Percentiles rank a stretch among this genome's conserved stretches.
These are phyloP conservation scores for Hirtodrosophila cameraria DNA, from an alignment of 2,888 invertebrate species.

Conservation along the genomic window DNA sequence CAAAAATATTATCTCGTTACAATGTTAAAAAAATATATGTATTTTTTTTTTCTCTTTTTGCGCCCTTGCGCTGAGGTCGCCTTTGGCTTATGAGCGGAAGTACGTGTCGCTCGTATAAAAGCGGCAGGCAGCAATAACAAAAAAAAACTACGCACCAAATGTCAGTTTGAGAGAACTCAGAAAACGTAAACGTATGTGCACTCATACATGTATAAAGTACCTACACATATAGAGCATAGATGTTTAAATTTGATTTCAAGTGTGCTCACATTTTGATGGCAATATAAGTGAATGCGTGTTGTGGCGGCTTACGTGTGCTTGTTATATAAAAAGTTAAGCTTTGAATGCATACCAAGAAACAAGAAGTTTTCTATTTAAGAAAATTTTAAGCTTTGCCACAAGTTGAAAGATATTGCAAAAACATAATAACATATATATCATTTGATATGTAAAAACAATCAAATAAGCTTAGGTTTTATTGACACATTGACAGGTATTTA, in stretches of 20 bases:
- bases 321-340: constrained; percentile 41
- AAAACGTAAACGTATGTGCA: neutral
- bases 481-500: no score
- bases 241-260: constrained; percentile 79
- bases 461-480: no score
- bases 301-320: constrained; percentile 62
- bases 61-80: constrained; percentile 54
- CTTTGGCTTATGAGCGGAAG: constrained; percentile 76
- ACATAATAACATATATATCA: no score
- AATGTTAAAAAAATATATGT: constrained; percentile 54
- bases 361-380: constrained; percentile 12
- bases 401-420: neutral
- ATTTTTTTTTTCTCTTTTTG: no score
- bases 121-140: constrained; percentile 1
- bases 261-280: constrained; percentile 74
- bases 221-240: constrained; percentile 22
- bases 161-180: neutral
- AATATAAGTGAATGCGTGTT: constrained; percentile 78
- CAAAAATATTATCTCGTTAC: constrained; percentile 79
- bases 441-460: no score
- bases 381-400: constrained; percentile 2
- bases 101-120: constrained; percentile 59
- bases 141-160: constrained; percentile 16
- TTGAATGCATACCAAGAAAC: constrained; percentile 2
- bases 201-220: constrained; percentile 3